Conservation (phyloP, 2,113 vertebrate genomes). For the Nesoenas mayeri region DNA sequence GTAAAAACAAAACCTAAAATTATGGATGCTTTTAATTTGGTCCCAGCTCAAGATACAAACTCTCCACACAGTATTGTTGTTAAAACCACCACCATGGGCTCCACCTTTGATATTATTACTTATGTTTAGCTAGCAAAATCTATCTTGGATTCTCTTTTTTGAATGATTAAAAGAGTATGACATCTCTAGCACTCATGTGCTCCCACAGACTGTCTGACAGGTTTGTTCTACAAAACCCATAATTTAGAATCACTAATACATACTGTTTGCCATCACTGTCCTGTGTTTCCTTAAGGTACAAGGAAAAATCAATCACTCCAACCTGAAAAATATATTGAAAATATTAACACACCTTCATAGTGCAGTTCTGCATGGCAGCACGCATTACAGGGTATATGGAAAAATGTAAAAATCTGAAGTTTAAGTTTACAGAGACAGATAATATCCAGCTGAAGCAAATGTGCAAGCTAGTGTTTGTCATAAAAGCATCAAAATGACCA, state of each 20-base stretch:
- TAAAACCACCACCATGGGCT: neutral
- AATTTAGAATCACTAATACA: slow-evolving; percentile 56
- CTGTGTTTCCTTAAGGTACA: slow-evolving; percentile 91
- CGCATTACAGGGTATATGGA: neutral
- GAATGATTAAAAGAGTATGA: neutral
- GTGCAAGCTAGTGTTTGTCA: neutral
- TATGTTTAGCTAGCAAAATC: neutral
- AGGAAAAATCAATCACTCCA: slow-evolving; percentile 95
- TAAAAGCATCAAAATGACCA: neutral
- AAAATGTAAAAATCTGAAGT: neutral
- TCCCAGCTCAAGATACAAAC: neutral
- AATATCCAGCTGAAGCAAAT: neutral
- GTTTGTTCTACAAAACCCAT: neutral
- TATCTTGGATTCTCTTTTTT: neutral
- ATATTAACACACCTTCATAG: neutral
- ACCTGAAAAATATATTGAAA: slow-evolving; percentile 79
- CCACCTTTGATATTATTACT: neutral
- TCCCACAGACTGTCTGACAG: neutral
- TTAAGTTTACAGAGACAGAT: neutral
- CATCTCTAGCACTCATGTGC: neutral
- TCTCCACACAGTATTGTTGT: neutral
- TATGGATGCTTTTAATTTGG: neutral
- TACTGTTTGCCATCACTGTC: slow-evolving; percentile 87
- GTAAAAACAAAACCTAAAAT: neutral
- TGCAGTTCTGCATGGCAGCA: neutral